phyloP scores from a whole-genome alignment of 2,888 invertebrate species.

The Chalcosyrphus nemorum region DNA sequence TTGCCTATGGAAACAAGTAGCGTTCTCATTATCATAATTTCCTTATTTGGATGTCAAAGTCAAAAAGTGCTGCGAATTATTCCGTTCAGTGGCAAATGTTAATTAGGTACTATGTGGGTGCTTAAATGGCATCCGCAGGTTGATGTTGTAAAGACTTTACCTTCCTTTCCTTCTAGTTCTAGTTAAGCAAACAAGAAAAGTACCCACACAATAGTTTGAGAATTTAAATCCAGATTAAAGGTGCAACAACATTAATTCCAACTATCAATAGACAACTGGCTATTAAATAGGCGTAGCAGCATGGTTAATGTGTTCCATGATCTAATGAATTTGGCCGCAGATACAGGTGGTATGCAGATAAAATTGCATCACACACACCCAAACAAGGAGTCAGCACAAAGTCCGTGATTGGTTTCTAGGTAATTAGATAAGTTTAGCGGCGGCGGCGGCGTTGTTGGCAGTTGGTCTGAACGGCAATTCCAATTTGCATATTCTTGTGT shows the following conservation, averaged over 20 bases:
- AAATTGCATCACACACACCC: not conserved
- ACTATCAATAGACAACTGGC: not conserved
- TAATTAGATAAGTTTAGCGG: not conserved
- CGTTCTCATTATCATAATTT: not conserved
- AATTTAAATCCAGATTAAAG: not conserved
- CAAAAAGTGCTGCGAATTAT: not conserved
- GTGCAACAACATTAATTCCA: not conserved
- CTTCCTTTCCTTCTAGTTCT: too few relatives aligned
- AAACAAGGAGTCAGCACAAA: not conserved
- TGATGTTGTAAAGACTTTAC: too few relatives aligned
- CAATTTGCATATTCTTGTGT: not conserved
- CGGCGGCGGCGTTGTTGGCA: not conserved
- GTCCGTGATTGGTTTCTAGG: not conserved
- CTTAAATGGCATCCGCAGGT: too few relatives aligned
- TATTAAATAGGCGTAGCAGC: conserved; percentile 1
- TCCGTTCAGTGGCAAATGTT: too few relatives aligned
- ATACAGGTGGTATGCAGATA: not conserved
- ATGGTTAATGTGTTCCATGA: not conserved
- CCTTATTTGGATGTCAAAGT: not conserved
- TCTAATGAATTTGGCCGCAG: not conserved
- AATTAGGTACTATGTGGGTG: not conserved
- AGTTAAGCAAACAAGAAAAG: too few relatives aligned
- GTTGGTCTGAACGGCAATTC: not conserved
- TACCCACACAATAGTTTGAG: not conserved
- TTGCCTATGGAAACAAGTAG: not conserved